Evolutionary conservation across 2,797 vertebrate species (phyloP), one percentile per base, ranked within the genome.

Genomic region (Discoglossus pictus): DNA sequence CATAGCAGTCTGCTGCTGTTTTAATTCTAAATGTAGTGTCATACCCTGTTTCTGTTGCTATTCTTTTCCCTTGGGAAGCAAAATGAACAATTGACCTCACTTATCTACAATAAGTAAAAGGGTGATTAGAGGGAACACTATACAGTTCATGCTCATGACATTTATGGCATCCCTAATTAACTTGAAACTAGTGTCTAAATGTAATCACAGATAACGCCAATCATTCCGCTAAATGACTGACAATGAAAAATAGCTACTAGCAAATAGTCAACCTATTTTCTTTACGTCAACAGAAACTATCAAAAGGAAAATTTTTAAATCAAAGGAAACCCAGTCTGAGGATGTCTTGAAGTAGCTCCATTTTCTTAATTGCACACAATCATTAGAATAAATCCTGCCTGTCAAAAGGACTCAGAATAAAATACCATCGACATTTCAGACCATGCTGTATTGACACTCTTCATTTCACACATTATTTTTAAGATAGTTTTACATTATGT

Each of bases 61-160:
- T 9, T 36, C 11, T 51, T 43, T 70, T 71, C 68, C 61, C 68
- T 51, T 58, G 68, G 68, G 68, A 71, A 71, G 59, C 11, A 20
- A 24, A 42, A 51, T 51, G 39, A 64, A 44, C 44, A 51, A 53
- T 44, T 64, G 53, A 64, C 60, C 48, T 55, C 18, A 21, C 51
- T 70, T 70, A 70, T 62, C 68, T 64, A 12, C 38, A 42, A 39
- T 18, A 36, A 6, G 10, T 20, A 23, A 55, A 36, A 50, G 36
- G 35, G 34, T 36, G 50, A 42, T 56, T 71, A 58, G 4, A 48
- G 44, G 36, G 36, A 48, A 59, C 52, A 64, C 36, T 70, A 20
- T 51, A 64, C 35, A 71, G 59, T 55, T 62, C 46, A 46, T 34
- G 40, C 27, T 42, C 52, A 23, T 48, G 23, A 47, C 36, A 40